Evolutionary conservation across 2,113 vertebrate genomes (phyloP), one percentile per base, ranked within the genome.

Genomic region (Nothobranchius furzeri): DNA sequence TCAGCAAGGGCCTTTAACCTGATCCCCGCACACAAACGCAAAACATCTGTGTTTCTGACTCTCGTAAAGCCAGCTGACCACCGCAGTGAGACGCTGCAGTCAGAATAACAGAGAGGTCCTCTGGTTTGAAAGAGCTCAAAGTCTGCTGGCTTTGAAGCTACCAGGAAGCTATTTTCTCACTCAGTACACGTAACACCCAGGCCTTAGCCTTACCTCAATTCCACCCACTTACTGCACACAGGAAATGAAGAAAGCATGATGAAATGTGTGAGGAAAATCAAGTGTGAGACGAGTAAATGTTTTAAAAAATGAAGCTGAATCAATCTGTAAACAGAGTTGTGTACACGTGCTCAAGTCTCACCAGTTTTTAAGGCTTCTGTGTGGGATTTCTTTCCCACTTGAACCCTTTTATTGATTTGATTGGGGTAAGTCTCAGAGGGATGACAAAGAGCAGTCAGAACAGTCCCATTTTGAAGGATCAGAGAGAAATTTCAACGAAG

Each of bases 241-340:
- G 91, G 90, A 93, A 91, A 91, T 92, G 70, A 91, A 85, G 85
- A 88, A 92, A 91, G 67, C 17, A 54, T 79, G 71, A 75, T 72
- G 77, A 87, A 85, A 82, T 50, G 46, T 70, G 49, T 70, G 62
- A 62, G 61, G 67, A 76, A 71, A 78, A 68, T 35, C 12, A 17
- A 70, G 51, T 57, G 52, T 68, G 64, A 73, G 35, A 80, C 66
- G 68, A 64, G 62, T 56, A 79, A 69, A 72, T 37, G 10, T 51
- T 56, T 50, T 61, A 79, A 78, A 30, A 42, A 70, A 15, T 20
- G 20, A 20, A 65, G 53, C 15, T 37, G 35, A 47, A 50, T 11
- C 11, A 15, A 20, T 30, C 30, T 30, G 30, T 30, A 11, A 42
- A 42, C 40, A 42, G 10, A 35, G 14, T 35, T 15, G 30, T 40